Conservation (phyloP, 2,888 invertebrate genomes). For the Aporophyla nigra region DNA sequence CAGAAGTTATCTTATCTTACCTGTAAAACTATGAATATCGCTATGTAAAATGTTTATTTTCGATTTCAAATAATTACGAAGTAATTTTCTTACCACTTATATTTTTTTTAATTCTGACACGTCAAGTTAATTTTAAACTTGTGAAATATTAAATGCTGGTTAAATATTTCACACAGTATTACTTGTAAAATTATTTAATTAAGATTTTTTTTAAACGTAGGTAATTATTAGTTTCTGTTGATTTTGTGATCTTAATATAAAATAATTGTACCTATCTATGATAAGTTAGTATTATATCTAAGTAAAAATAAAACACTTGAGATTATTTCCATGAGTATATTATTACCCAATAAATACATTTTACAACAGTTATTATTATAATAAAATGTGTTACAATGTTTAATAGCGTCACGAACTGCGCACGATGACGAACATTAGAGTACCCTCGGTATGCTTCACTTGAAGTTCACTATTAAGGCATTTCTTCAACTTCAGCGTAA, state of each 20-base stretch:
- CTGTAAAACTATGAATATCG: conserved; percentile 1
- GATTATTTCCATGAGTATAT: conserved; percentile 83
- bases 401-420: conserved; percentile 76
- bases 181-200: background rate
- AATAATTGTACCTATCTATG: background rate
- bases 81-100: background rate
- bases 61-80: background rate
- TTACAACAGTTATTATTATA: conserved; percentile 88
- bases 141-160: conserved; percentile 83
- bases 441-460: conserved; percentile 69
- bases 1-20: background rate
- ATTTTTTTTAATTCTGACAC: background rate
- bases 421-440: conserved; percentile 63
- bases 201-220: background rate
- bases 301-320: conserved; percentile 70
- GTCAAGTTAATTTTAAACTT: conserved; percentile 7
- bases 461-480: conserved; percentile 79
- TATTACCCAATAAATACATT: conserved; percentile 90
- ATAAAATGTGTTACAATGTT: conserved; percentile 78
- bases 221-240: background rate
- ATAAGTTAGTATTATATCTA: conserved; percentile 43
- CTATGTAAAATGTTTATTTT: background rate
- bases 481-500: conserved; percentile 51
- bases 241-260: conserved; percentile 5
- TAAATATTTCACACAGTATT: conserved; percentile 74